These are phyloP conservation scores for Ferrisia virgata DNA, from an alignment of 2,888 invertebrate genomes.

Conservation along the genomic window DNA sequence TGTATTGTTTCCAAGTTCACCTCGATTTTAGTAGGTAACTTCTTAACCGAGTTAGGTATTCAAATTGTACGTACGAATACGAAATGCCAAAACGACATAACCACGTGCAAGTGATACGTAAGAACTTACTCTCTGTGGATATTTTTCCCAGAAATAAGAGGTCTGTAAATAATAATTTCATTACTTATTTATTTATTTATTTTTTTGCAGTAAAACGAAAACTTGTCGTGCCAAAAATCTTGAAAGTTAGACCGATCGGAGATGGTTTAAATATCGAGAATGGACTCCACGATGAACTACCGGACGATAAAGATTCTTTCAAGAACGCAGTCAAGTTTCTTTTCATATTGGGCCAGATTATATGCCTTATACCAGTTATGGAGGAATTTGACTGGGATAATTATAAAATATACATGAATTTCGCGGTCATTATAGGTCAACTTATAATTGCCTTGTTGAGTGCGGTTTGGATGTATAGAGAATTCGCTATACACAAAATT, in stretches of 20 bases:
- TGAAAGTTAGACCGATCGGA: background rate
- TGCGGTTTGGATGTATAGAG: slow-evolving; percentile 44
- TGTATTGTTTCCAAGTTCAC: no score
- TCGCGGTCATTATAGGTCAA: slow-evolving; percentile 37
- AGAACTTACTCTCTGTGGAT: no score
- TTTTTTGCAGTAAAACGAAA: background rate
- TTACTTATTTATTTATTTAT: no score
- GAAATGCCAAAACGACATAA: background rate
- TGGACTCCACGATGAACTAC: background rate
- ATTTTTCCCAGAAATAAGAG: no score
- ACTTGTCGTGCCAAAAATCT: background rate
- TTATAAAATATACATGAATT: slow-evolving; percentile 16
- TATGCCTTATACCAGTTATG: slow-evolving; percentile 47
- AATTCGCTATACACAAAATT: slow-evolving; percentile 46
- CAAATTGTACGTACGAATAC: no score
- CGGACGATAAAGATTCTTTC: slow-evolving; percentile 45
- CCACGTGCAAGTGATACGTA: background rate
- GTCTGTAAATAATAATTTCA: no score
- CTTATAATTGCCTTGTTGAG: slow-evolving; percentile 46
- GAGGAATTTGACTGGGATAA: slow-evolving; percentile 39
- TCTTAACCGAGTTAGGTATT: no score
- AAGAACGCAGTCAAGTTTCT: slow-evolving; percentile 44
- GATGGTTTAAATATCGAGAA: background rate
- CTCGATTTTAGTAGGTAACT: no score
- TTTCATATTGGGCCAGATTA: slow-evolving; percentile 42